These are phyloP conservation scores for Rhyacophila evoluta DNA, from an alignment of 2,888 invertebrate genomes.

Conservation along the genomic window DNA sequence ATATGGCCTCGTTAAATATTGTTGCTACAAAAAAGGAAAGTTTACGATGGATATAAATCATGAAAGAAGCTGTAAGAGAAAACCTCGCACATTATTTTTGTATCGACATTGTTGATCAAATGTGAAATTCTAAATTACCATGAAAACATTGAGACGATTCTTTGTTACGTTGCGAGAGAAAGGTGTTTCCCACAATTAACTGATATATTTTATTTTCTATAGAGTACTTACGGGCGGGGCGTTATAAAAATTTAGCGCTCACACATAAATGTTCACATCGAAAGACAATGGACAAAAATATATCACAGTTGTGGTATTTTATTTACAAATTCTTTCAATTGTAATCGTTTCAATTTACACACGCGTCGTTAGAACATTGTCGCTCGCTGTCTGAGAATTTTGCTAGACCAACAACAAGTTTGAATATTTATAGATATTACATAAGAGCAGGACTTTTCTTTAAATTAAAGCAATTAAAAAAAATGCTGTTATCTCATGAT, in stretches of 20 bases:
- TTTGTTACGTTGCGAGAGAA: constrained; percentile 25
- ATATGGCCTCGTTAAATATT: not conserved
- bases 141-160: not conserved
- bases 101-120: not conserved
- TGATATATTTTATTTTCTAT: constrained; percentile 10
- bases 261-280: not conserved
- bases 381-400: no score
- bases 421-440: no score
- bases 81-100: not conserved
- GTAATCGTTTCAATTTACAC: not conserved
- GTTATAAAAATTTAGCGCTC: not conserved
- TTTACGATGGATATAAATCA: not conserved
- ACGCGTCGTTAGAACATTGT: no score
- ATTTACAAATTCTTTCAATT: not conserved
- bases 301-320: not conserved
- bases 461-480: no score
- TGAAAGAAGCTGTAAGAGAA: not conserved
- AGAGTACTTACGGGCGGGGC: not conserved
- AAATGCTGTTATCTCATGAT: no score
- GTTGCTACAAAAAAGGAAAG: not conserved
- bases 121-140: not conserved
- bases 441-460: no score
- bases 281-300: not conserved
- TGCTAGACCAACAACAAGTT: no score
- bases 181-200: constrained; percentile 41